Evolutionary conservation across 2,113 vertebrate species (phyloP).

Genomic region (Archilochus colubris): DNA sequence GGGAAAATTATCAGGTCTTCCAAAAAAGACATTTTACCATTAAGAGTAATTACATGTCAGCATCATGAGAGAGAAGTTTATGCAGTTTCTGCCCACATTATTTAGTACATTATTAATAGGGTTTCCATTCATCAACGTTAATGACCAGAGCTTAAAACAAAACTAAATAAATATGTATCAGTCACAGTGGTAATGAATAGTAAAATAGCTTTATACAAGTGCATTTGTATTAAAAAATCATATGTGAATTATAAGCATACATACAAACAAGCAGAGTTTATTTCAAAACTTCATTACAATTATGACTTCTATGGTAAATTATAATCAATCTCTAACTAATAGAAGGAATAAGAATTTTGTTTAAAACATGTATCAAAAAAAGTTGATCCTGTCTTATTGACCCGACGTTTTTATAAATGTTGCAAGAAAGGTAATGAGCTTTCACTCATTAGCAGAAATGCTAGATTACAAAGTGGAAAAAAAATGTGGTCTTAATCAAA

Average conservation of each 20-base stretch:
- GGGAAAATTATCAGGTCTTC: neutral
- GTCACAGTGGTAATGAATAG: neutral
- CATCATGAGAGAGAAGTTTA: neutral
- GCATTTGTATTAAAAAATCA: neutral
- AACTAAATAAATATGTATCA: neutral
- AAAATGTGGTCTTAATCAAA: slow-evolving; percentile 69
- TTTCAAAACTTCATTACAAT: neutral
- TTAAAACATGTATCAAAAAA: neutral
- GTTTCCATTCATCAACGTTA: neutral
- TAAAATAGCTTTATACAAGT: neutral
- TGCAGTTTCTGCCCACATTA: neutral
- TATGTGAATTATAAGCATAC: neutral
- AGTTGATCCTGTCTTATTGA: neutral
- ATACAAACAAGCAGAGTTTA: neutral
- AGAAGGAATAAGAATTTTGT: slow-evolving; percentile 11
- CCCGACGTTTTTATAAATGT: slow-evolving; percentile 36
- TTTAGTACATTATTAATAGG: neutral
- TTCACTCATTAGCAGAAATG: neutral
- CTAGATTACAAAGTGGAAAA: slow-evolving; percentile 23
- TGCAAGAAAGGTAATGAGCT: slow-evolving; percentile 15
- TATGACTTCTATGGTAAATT: neutral
- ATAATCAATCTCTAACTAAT: neutral
- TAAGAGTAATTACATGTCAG: neutral
- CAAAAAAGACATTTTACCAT: neutral
- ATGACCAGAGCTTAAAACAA: slow-evolving; percentile 6